Evolutionary conservation across 2,888 invertebrate genomes (phyloP), one percentile per base, ranked within the genome.

Genomic region (Agriotes lineatus): DNA sequence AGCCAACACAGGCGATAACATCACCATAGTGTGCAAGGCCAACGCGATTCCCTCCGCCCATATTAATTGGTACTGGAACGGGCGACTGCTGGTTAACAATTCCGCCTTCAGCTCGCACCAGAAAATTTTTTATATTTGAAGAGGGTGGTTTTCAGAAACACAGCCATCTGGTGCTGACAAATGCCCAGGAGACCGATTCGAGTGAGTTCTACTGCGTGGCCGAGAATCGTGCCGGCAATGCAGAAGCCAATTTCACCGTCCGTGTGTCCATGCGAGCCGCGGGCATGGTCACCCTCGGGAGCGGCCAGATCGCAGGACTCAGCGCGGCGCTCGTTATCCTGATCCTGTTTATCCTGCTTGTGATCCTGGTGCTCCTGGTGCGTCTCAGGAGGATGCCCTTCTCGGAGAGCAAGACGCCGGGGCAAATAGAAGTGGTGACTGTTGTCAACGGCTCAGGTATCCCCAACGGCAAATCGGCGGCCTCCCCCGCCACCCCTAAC

Each of bases 121-220:
- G 80, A 90, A 89, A 79, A 89, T 94, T 52, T n/a, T 87, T 89
- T 76, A 90, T 95, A 74, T 90, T 87, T 77, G 95, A 95, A 85
- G 91, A 91, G 71, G 93, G 93, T 0, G 89, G 90, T 52, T 89
- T 90, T 67, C 91, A 92, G 79, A 94, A 93, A 84, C 89, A 89
- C 73, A 95, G 94, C 68, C 89, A 89, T 5, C 86, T 96, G 68
- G 88, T 93, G 63, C 85, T 96, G 44, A 93, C 93, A 30, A 94
- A 95, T 81, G 93, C 93, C 16, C 93, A 94, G 84, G 93, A 94
- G 82, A 88, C 91, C 1, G 94, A 94, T 81, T 91, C 93, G 0
- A 91, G 91, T 65, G 94, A 94, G 78, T 95, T 96, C 84, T 93
- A 93, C 82, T 96, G 96, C 83, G 92, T 95, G 1, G 96, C 96